Base-by-base conservation (phyloP, 2,113 vertebrate species). In the Syrrhaptes paradoxus region DNA sequence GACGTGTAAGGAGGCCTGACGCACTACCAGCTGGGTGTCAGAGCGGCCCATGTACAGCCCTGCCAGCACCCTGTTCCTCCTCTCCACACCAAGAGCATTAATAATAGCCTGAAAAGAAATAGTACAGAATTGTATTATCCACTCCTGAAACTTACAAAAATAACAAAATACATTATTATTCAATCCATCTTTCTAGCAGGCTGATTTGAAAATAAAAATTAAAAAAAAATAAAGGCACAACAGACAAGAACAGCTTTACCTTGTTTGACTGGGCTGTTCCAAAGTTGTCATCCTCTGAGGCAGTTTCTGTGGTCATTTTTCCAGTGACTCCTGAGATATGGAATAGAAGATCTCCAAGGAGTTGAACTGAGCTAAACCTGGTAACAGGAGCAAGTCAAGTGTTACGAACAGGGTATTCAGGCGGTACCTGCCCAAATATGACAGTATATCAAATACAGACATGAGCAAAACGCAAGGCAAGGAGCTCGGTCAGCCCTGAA, bases 41-140 rank as follows among this genome's bases (percentile, higher is more conserved):
- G 99, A 99, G 46, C 99, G 99, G 76, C 99, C 99, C 99, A 99
- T 99, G 89, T 99, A 99, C 86, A 99, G 98, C 26, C 99, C 99
- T 2, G 99, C 99, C 80, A 99, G 96, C 80, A 99, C 99, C 4
- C 99, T 98, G 95, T 99, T 99, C 91, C 99, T 98, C 61, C 99
- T 97, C 91, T 99, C 99, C 29, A 97, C 98, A 2, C 99, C 99
- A 17, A 99, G 98, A 48, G 99, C 99, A 25, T 97, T 98, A 84
- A 99, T 99, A 94, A 99, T 99, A 2, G 99, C 99, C 99, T 99
- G 92, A 17, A 89, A 92, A 73, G 46, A 93, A 82, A 71, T 0
- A 62, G 17, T 49, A 79, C 45, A 59, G 15, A 36, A 25, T 3
- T 25, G 17, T 17, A 22, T 72, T 36, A 83, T 8, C 45, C 43